Percentiles rank a stretch among this genome's conserved stretches.
Conservation (phyloP, 2,888 invertebrate species). For the Mesochorus sp. region DNA sequence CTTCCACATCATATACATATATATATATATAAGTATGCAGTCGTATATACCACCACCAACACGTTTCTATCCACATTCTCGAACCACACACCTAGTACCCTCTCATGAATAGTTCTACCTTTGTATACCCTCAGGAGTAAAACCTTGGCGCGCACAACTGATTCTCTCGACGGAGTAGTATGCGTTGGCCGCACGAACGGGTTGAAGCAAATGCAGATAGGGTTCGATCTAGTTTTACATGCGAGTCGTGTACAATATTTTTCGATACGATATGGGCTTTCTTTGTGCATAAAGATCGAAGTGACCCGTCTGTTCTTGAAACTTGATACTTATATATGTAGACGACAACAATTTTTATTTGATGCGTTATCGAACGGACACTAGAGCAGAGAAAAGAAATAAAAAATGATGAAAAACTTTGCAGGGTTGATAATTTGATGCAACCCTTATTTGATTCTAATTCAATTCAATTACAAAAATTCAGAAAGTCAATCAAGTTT, state of each 20-base stretch:
- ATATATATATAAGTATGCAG: conserved; percentile 3
- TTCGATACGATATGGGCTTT: not conserved
- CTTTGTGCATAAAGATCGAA: not conserved
- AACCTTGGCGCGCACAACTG: conserved; percentile 40
- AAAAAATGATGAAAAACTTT: too few species aligned
- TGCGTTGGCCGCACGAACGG: conserved; percentile 14
- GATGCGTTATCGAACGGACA: too few species aligned
- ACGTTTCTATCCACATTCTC: conserved; percentile 40
- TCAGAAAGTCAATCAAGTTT: too few species aligned
- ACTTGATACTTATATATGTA: too few species aligned
- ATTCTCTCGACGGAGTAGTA: conserved; percentile 20
- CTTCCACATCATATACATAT: not conserved
- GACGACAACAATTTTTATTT: too few species aligned
- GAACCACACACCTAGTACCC: conserved; percentile 43
- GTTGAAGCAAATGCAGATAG: conserved; percentile 5
- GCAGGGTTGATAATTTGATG: too few species aligned
- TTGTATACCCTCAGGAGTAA: conserved; percentile 42
- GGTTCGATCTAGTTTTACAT: not conserved
- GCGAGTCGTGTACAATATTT: not conserved
- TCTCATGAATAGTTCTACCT: conserved; percentile 55
- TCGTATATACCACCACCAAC: conserved; percentile 3
- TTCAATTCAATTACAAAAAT: too few species aligned
- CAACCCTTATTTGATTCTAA: too few species aligned
- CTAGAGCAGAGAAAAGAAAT: too few species aligned
- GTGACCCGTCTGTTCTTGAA: too few species aligned